A percentile compares a stretch with the other conserved stretches of the same genome.
Conservation (phyloP, 2,113 vertebrate species). For the Tonatia bakeri region DNA sequence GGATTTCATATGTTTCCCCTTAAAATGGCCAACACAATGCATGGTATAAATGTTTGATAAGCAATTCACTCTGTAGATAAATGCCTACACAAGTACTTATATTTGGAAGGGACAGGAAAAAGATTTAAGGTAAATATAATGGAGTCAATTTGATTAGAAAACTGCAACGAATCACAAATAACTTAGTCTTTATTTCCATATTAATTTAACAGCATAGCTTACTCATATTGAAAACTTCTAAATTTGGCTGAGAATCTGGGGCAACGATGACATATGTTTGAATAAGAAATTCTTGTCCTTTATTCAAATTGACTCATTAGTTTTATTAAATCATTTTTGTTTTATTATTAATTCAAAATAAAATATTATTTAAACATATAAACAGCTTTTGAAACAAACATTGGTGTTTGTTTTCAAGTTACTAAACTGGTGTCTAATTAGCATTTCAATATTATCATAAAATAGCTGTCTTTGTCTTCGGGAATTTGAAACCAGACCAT, state of each 20-base stretch:
- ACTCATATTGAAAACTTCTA: not conserved
- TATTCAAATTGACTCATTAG: not conserved
- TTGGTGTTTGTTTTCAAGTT: not conserved
- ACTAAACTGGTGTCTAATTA: not conserved
- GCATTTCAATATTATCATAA: not conserved
- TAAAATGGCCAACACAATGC: not conserved
- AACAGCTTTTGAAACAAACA: slow-evolving; percentile 14
- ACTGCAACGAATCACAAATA: not conserved
- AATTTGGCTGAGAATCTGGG: not conserved
- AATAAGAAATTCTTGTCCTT: not conserved
- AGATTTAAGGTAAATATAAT: not conserved
- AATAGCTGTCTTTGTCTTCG: not conserved
- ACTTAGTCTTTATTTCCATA: not conserved
- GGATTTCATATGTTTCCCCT: not conserved
- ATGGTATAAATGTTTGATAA: not conserved
- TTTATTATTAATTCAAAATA: not conserved
- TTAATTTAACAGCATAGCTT: not conserved
- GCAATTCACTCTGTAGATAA: not conserved
- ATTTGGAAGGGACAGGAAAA: not conserved
- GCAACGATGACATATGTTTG: not conserved
- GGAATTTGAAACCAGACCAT: not conserved
- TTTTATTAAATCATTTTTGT: not conserved
- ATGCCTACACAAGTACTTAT: not conserved
- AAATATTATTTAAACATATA: slow-evolving; percentile 19
- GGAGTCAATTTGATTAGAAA: not conserved